Percentiles rank a stretch among this genome's conserved stretches.
Conservation (phyloP, 2,797 vertebrate genomes). For the Chromobotia macracanthus region DNA sequence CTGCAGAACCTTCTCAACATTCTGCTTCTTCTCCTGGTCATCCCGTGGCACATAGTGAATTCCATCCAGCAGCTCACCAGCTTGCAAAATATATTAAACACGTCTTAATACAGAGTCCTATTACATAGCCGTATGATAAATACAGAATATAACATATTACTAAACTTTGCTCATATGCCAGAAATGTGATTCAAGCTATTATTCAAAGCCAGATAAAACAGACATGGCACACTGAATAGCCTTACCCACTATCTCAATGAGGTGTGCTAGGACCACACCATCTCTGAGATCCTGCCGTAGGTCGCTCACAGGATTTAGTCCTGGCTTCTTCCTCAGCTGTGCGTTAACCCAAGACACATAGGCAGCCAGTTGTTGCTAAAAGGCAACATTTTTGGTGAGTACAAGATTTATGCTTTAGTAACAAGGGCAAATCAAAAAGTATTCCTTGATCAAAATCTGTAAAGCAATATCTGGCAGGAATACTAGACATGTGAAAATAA, state of each 20-base stretch:
- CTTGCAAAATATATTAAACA: slow-evolving; percentile 66
- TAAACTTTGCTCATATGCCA: not conserved
- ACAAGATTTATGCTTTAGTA: not conserved
- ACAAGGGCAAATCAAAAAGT: not conserved
- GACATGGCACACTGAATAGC: slow-evolving; percentile 15
- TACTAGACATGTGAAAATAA: not conserved
- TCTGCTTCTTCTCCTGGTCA: slow-evolving; percentile 89
- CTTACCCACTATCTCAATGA: slow-evolving; percentile 96
- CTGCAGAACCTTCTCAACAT: slow-evolving; percentile 92
- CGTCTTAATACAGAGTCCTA: not conserved
- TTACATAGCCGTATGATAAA: not conserved
- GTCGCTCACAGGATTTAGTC: slow-evolving; percentile 83
- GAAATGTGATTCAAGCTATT: not conserved
- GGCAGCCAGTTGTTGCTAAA: slow-evolving; percentile 91
- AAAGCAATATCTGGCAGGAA: not conserved
- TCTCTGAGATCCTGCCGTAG: slow-evolving; percentile 90
- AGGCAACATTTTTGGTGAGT: not conserved
- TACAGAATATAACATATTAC: not conserved
- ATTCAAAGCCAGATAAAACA: not conserved
- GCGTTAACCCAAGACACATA: slow-evolving; percentile 98
- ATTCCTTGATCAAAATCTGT: not conserved
- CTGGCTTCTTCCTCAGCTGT: slow-evolving; percentile 91
- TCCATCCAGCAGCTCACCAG: slow-evolving; percentile 88
- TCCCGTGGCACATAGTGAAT: slow-evolving; percentile 79
- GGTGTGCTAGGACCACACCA: slow-evolving; percentile 87